Evolutionary conservation across 2,888 invertebrate species (phyloP).

Genomic region (Drosophila flavopinicola): DNA sequence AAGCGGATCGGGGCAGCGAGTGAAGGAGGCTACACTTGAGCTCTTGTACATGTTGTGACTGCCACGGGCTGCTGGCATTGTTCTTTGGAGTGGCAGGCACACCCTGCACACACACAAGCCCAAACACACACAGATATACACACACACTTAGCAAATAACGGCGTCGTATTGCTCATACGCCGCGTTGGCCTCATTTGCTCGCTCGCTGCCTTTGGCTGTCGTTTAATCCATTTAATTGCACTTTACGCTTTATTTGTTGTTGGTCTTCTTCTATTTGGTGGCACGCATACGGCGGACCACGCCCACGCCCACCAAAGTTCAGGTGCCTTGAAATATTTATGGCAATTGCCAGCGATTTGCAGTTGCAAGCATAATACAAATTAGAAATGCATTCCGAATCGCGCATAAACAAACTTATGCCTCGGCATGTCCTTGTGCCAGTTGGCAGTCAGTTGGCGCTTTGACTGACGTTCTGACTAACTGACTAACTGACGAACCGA

Average conservation of each 20-base stretch:
- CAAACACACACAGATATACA: constrained; percentile 9
- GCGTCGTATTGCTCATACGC: constrained; percentile 39
- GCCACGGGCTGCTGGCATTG: constrained; percentile 53
- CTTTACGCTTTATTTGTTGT: constrained; percentile 31
- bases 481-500: constrained; percentile 20
- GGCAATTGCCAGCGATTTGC: constrained; percentile 50
- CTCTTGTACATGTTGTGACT: constrained; percentile 57
- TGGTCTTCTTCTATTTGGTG: constrained; percentile 27
- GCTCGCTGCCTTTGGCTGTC: constrained; percentile 24
- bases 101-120: constrained; percentile 25
- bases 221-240: constrained; percentile 73
- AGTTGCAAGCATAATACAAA: constrained; percentile 63
- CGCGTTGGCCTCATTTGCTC: constrained; percentile 39
- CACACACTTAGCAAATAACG: background rate
- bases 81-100: constrained; percentile 39
- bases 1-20: constrained; percentile 45
- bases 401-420: constrained; percentile 52
- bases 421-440: constrained; percentile 67
- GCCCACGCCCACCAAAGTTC: background rate
- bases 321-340: constrained; percentile 45
- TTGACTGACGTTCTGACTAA: constrained; percentile 26
- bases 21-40: constrained; percentile 8
- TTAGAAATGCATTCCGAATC: constrained; percentile 70
- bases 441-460: constrained; percentile 39
- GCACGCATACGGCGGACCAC: constrained; percentile 26